A percentile compares a stretch with the other conserved stretches of the same genome.
These are phyloP conservation scores for Clarias macrocephalus DNA, from an alignment of 2,113 vertebrate genomes.

Conservation along the genomic window DNA sequence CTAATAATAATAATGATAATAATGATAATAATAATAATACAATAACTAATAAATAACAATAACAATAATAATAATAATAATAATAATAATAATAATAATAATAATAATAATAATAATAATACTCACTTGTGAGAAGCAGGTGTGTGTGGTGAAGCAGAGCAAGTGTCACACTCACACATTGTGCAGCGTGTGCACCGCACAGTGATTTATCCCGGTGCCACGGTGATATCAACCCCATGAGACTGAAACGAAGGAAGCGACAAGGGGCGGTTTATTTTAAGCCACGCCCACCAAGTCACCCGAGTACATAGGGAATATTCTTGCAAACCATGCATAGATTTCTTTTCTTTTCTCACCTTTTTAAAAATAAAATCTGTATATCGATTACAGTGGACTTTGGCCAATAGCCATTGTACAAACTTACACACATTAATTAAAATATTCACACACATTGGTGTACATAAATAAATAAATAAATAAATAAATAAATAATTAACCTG, in stretches of 20 bases:
- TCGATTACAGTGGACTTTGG: not conserved
- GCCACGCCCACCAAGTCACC: not conserved
- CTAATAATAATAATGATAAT: not conserved
- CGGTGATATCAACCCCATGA: not conserved
- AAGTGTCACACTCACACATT: not conserved
- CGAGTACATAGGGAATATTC: not conserved
- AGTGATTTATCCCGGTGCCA: constrained; percentile 8
- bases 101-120: not conserved
- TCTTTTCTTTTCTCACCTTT: not conserved
- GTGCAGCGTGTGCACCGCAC: not conserved
- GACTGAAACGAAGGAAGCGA: not conserved
- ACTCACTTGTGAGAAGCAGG: not conserved
- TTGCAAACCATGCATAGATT: not conserved
- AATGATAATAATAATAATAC: too few species aligned
- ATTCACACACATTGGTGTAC: not conserved
- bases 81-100: not conserved
- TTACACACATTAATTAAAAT: not conserved
- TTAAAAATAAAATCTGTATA: not conserved
- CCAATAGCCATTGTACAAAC: not conserved
- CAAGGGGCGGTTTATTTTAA: not conserved
- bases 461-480: not conserved
- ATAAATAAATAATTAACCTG: not conserved
- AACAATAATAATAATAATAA: not conserved
- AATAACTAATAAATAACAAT: not conserved
- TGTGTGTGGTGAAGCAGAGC: not conserved